Evolutionary conservation across 2,888 invertebrate species (phyloP).

Genomic region (Conomelus anceps): DNA sequence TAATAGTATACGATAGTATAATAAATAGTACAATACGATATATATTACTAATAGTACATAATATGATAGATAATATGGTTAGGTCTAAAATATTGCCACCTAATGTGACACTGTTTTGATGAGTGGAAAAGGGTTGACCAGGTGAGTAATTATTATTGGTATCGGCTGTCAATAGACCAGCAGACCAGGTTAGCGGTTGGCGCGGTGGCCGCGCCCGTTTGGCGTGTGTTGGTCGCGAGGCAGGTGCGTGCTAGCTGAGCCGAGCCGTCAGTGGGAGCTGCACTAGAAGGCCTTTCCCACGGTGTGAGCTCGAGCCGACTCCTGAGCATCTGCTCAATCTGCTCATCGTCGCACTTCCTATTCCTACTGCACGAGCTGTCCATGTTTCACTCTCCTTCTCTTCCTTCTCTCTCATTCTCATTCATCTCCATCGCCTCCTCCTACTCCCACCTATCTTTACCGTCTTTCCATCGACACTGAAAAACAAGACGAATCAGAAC

Average conservation of each 20-base stretch:
- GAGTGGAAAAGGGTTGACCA: not conserved
- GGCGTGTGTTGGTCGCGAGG: slow-evolving; percentile 17
- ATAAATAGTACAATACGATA: too few relatives aligned
- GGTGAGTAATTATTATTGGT: not conserved
- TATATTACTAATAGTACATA: not conserved
- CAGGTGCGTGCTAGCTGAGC: not conserved
- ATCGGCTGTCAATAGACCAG: not conserved
- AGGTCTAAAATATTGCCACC: not conserved
- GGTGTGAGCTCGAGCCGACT: slow-evolving; percentile 12
- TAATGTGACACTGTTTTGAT: not conserved
- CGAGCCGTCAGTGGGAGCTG: slow-evolving; percentile 8
- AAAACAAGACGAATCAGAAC: not conserved
- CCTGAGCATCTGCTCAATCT: slow-evolving; percentile 17
- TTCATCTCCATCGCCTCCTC: not conserved
- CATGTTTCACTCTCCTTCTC: slow-evolving; percentile 19
- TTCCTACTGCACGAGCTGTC: slow-evolving; percentile 12
- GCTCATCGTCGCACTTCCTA: slow-evolving; percentile 1
- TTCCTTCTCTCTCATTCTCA: not conserved
- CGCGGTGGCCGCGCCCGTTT: slow-evolving; percentile 15
- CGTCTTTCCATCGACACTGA: too few relatives aligned
- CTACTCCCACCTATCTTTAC: not conserved
- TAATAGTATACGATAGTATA: too few relatives aligned
- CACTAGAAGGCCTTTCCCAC: slow-evolving; percentile 6
- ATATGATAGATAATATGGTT: not conserved
- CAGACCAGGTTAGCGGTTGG: slow-evolving; percentile 19